These are phyloP conservation scores for Astreopora myriophthalma DNA, from an alignment of 64 coral and sea anemone species.

Conservation along the genomic window DNA sequence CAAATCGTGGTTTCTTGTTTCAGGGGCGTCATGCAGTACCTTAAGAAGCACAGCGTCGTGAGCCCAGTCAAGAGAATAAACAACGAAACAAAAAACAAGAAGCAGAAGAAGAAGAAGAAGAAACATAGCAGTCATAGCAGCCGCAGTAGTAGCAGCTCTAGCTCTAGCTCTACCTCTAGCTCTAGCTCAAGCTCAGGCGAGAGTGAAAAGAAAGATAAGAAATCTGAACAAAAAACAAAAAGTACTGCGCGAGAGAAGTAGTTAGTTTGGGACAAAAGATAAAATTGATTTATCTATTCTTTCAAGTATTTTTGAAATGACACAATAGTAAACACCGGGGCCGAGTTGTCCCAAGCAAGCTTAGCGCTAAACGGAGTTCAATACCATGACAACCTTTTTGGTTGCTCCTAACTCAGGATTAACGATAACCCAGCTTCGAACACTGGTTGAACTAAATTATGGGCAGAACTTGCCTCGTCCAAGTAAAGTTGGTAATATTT, in stretches of 20 bases:
- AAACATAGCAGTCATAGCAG: background rate
- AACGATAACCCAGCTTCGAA: no score
- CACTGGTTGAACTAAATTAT: no score
- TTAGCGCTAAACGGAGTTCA: no score
- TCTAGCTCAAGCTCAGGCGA: slow-evolving; percentile 6
- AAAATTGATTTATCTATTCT: no score
- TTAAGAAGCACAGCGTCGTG: background rate
- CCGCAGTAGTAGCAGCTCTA: background rate
- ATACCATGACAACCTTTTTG: no score
- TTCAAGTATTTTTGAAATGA: no score
- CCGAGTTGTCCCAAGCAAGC: no score
- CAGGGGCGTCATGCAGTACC: background rate
- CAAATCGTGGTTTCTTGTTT: background rate
- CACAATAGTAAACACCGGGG: no score
- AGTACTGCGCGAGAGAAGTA: no score
- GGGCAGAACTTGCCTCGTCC: no score
- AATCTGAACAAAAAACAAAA: background rate
- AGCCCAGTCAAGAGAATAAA: background rate
- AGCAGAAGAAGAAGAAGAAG: background rate
- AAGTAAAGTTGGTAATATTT: no score
- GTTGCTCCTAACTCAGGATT: no score
- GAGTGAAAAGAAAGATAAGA: background rate
- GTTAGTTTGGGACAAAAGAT: background rate
- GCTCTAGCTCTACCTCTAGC: background rate
- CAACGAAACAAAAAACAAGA: background rate